Conservation (phyloP, 2,888 invertebrate genomes). For the Epiblema foenella region DNA sequence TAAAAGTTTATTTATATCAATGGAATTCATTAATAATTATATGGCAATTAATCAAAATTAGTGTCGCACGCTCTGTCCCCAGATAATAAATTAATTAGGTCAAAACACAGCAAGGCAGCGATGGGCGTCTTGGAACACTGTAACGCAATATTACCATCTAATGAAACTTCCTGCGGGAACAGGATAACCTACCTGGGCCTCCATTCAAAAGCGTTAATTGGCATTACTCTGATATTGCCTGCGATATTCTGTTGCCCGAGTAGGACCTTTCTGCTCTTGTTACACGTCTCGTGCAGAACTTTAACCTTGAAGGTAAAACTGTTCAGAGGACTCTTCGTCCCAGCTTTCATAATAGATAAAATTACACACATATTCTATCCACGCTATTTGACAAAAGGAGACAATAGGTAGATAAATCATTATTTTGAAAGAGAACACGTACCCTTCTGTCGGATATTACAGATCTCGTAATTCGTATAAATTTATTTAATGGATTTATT, state of each 20-base stretch:
- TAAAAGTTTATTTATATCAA: slow-evolving; percentile 29
- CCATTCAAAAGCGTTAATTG: slow-evolving; percentile 27
- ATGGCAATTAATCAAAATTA: slow-evolving; percentile 67
- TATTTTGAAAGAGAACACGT: background rate
- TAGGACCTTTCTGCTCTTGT: background rate
- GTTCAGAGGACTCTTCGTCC: no score
- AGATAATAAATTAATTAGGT: slow-evolving; percentile 72
- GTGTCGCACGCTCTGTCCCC: slow-evolving; percentile 60
- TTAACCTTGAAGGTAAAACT: background rate
- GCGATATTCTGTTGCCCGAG: slow-evolving; percentile 4
- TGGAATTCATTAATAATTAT: slow-evolving; percentile 46
- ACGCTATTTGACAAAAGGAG: background rate
- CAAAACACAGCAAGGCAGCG: slow-evolving; percentile 62
- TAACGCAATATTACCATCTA: slow-evolving; percentile 69
- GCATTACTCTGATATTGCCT: slow-evolving; percentile 22
- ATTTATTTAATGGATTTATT: no score
- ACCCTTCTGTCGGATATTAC: background rate
- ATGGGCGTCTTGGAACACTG: slow-evolving; percentile 63
- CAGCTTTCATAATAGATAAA: no score
- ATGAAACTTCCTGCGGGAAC: slow-evolving; percentile 67
- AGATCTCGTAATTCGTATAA: no score
- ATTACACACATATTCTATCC: no score
- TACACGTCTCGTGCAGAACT: background rate
- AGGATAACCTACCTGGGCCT: slow-evolving; percentile 48
- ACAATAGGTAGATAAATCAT: no score